Conservation (phyloP, 2,888 invertebrate genomes). For the Caprella mutica region DNA sequence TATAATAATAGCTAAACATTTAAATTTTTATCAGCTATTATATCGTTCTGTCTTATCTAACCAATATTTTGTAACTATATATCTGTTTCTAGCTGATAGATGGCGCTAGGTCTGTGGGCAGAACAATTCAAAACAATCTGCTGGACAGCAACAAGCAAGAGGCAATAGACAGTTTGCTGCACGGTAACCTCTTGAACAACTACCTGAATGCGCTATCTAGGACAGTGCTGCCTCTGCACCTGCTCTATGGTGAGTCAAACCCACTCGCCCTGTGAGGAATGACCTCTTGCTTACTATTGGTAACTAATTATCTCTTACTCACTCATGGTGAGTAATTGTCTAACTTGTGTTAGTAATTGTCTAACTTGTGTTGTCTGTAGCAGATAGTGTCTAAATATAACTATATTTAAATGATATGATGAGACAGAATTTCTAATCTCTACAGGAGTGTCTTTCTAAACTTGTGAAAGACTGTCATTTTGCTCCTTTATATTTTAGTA, state of each 20-base stretch:
- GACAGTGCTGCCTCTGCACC: conserved; percentile 70
- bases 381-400: no score
- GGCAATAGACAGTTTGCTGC: conserved; percentile 86
- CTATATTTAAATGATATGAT: no score
- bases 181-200: conserved; percentile 82
- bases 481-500: no score
- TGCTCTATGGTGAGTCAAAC: conserved; percentile 61
- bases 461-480: no score
- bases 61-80: not conserved
- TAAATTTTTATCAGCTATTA: not conserved
- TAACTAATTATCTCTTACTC: no score
- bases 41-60: not conserved
- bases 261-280: no score
- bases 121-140: conserved; percentile 97
- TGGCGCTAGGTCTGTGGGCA: conserved; percentile 90
- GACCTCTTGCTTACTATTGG: no score
- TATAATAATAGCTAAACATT: not conserved
- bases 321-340: no score
- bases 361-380: no score
- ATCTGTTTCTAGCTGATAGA: conserved; percentile 83
- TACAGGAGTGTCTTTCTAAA: no score
- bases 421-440: no score
- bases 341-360: no score
- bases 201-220: conserved; percentile 74
- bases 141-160: conserved; percentile 71